Evolutionary conservation across 2,797 vertebrate species (phyloP).

Genomic region (Odontamblyopus lacepedii): DNA sequence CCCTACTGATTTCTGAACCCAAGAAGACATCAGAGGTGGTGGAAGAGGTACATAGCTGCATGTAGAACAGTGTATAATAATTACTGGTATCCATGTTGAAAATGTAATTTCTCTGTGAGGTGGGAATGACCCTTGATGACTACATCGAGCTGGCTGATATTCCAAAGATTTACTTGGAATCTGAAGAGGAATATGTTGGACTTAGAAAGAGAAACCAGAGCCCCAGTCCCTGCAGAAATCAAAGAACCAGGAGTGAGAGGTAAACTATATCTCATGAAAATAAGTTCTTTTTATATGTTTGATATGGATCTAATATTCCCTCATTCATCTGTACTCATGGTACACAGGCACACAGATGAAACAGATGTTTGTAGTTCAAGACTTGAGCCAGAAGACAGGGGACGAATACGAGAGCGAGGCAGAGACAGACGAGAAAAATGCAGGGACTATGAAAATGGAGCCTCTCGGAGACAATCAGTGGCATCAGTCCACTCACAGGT

Average conservation of each 20-base stretch:
- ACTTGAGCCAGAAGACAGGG: slow-evolving; percentile 67
- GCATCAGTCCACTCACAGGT: slow-evolving; percentile 60
- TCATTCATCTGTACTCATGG: slow-evolving; percentile 11
- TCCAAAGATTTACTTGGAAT: slow-evolving; percentile 82
- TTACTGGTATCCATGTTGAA: not conserved
- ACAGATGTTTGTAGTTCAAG: slow-evolving; percentile 44
- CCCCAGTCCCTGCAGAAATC: slow-evolving; percentile 87
- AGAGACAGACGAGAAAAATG: slow-evolving; percentile 71
- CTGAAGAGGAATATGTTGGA: slow-evolving; percentile 68
- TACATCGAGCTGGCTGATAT: slow-evolving; percentile 90
- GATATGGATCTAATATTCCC: not conserved
- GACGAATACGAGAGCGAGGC: slow-evolving; percentile 73
- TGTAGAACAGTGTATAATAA: not conserved
- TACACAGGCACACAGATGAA: slow-evolving; percentile 59
- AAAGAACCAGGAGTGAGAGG: slow-evolving; percentile 80
- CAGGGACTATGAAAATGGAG: slow-evolving; percentile 60
- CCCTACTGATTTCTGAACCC: slow-evolving; percentile 68
- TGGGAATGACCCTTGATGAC: slow-evolving; percentile 83
- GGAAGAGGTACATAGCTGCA: slow-evolving; percentile 53
- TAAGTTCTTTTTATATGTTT: not conserved
- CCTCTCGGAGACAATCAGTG: slow-evolving; percentile 59
- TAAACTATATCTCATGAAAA: slow-evolving; percentile 23
- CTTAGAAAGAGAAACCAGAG: slow-evolving; percentile 73
- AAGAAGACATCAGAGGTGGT: slow-evolving; percentile 59
- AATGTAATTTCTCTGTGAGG: slow-evolving; percentile 51